These are phyloP conservation scores for Mastigias papua DNA, from an alignment of 30 jellyfish, hydroid and myxozoan species.

Conservation along the genomic window DNA sequence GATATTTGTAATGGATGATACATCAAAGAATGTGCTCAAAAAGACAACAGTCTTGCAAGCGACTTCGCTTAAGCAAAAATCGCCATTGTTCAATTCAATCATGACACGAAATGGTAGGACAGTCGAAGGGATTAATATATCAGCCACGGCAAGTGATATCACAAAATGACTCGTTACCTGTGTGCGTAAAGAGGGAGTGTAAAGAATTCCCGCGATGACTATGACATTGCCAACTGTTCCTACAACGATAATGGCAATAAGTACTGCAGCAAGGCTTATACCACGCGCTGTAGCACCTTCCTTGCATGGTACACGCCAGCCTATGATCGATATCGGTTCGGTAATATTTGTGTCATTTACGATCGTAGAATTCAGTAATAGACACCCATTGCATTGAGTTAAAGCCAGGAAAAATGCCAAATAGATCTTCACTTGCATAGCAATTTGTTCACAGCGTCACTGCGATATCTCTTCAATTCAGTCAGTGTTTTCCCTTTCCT, in stretches of 20 bases:
- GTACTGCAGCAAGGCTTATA: constrained; percentile 35
- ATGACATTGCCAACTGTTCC: constrained; percentile 79
- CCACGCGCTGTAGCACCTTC: constrained; percentile 26
- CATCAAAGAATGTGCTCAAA: constrained; percentile 39
- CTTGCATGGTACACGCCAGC: constrained; percentile 14
- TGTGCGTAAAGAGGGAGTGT: constrained; percentile 53
- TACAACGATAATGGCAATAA: constrained; percentile 41
- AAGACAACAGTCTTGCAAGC: constrained; percentile 62
- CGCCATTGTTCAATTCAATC: constrained; percentile 33
- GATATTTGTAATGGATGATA: constrained; percentile 74
- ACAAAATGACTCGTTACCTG: constrained; percentile 62
- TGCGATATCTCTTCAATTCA: no score
- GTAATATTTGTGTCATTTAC: background rate
- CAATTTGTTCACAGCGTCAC: background rate
- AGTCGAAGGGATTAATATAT: constrained; percentile 38
- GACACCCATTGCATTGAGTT: background rate
- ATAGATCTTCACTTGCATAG: background rate
- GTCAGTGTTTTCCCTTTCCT: background rate
- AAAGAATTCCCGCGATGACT: constrained; percentile 64
- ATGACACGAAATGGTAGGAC: constrained; percentile 65
- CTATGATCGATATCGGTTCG: background rate
- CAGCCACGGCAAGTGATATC: constrained; percentile 82
- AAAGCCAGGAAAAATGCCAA: background rate
- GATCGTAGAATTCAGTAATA: background rate
- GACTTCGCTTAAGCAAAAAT: constrained; percentile 50